Base-by-base conservation (phyloP, 2,888 invertebrate species). In the Habrosyne pyritoides region DNA sequence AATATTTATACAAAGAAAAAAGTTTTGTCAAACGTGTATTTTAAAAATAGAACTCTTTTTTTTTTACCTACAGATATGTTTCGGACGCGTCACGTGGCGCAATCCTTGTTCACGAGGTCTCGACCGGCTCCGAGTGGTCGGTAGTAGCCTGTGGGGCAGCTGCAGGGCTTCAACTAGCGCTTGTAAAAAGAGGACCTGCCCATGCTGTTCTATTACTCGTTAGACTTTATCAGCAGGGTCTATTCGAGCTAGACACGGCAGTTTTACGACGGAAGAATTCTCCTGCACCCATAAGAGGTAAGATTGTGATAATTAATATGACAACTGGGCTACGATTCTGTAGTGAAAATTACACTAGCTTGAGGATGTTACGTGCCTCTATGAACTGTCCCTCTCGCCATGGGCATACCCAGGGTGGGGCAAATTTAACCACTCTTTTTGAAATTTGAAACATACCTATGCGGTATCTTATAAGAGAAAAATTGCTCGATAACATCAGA, bases 1-100 rank as follows among this genome's bases (percentile, higher is more conserved):
- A n/a, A n/a, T n/a, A n/a, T n/a, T n/a, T n/a, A n/a, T n/a, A n/a
- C n/a, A n/a, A n/a, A n/a, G n/a, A n/a, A n/a, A n/a, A n/a, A n/a
- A n/a, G n/a, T n/a, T n/a, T n/a, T n/a, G n/a, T 33, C 5, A 33
- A 12, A 33, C 33, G 33, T 33, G 33, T 33, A 33, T 33, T 12
- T n/a, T n/a, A n/a, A 33, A n/a, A n/a, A 33, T 33, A n/a, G 33
- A 33, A 33, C 33, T 33, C 12, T 30, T 2, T 12, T 10, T 30
- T 30, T 30, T 30, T 30, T 33, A 42, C 2, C 42, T 83, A 18
- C 67, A 89, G 89, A 53, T 95, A 95, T 73, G 89, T 95, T 18
- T 94, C 95, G 46, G 96, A 96, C 77, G 95, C 96, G 0, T 94
- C 95, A 0, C 94, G 94, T 46, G 93, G 95, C 8, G 93, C 95